Conservation (phyloP, 2,113 vertebrate genomes). For the Sinocyclocheilus anshuiensis region DNA sequence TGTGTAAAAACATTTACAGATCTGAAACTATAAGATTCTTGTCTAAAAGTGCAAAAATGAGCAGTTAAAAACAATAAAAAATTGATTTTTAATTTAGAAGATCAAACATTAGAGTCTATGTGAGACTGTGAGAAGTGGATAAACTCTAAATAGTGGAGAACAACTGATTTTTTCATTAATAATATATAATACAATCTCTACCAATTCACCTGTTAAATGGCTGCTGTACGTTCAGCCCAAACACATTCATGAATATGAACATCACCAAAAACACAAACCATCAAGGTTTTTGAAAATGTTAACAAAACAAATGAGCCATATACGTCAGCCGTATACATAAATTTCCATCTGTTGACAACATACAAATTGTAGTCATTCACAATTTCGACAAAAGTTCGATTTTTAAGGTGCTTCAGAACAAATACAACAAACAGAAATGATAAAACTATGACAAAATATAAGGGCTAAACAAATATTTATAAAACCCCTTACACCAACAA, state of each 20-base stretch:
- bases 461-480: background rate
- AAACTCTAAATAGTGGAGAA: background rate
- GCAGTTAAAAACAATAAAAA: background rate
- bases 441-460: background rate
- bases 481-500: background rate
- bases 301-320: background rate
- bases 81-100: conserved; percentile 1
- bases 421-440: background rate
- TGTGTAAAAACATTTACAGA: conserved; percentile 17
- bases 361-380: background rate
- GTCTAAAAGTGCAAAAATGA: background rate
- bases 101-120: background rate
- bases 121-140: background rate
- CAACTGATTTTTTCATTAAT: background rate
- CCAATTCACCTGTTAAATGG: background rate
- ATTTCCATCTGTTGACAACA: background rate
- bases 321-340: background rate
- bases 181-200: conserved; percentile 1
- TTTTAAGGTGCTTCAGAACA: conserved; percentile 3
- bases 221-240: background rate
- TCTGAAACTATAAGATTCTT: background rate
- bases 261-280: background rate
- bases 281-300: background rate
- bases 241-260: background rate
- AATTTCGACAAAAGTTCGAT: background rate